Percentiles rank a stretch among this genome's conserved stretches.
Evolutionary conservation across 2,797 vertebrate species (phyloP).

Genomic region (Kryptopterus vitreolus): DNA sequence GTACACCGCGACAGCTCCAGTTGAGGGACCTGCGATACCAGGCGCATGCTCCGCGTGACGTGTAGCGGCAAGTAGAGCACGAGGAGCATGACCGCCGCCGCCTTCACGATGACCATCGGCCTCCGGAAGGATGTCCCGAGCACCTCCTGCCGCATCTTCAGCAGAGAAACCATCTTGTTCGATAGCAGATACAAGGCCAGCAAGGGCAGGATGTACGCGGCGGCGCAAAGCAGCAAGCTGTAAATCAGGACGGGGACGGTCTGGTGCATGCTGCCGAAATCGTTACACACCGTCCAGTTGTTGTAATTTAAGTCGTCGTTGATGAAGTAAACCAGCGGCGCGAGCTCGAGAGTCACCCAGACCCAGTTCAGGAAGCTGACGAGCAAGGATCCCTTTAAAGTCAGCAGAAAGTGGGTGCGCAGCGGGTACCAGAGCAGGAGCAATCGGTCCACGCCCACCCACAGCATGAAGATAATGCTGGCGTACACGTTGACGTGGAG

Average conservation of each 20-base stretch:
- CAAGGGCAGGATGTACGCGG: conserved; percentile 83
- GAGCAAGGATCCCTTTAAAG: conserved; percentile 61
- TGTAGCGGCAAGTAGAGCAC: conserved; percentile 87
- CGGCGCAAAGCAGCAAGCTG: conserved; percentile 78
- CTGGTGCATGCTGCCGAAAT: conserved; percentile 79
- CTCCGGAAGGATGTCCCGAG: conserved; percentile 61
- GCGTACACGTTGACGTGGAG: conserved; percentile 87
- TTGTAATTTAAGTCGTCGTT: conserved; percentile 29
- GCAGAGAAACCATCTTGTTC: conserved; percentile 70
- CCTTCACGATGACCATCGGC: conserved; percentile 35
- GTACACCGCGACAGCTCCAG: accelerated
- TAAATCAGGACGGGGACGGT: conserved; percentile 66
- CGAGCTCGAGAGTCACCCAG: conserved; percentile 75
- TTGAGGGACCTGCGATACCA: conserved; percentile 63
- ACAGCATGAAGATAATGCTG: conserved; percentile 88
- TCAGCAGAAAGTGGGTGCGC: conserved; percentile 75
- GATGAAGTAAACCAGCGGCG: conserved; percentile 76
- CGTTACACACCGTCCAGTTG: conserved; percentile 64
- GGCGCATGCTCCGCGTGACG: conserved; percentile 82
- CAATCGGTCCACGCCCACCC: conserved; percentile 83
- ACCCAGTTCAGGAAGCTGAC: conserved; percentile 73
- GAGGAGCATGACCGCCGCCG: conserved; percentile 74
- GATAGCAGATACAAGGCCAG: conserved; percentile 78
- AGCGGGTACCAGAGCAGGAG: conserved; percentile 79
- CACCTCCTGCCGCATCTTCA: conserved; percentile 68